Conservation (phyloP, 2,888 invertebrate species). For the Orthonevra nobilis region DNA sequence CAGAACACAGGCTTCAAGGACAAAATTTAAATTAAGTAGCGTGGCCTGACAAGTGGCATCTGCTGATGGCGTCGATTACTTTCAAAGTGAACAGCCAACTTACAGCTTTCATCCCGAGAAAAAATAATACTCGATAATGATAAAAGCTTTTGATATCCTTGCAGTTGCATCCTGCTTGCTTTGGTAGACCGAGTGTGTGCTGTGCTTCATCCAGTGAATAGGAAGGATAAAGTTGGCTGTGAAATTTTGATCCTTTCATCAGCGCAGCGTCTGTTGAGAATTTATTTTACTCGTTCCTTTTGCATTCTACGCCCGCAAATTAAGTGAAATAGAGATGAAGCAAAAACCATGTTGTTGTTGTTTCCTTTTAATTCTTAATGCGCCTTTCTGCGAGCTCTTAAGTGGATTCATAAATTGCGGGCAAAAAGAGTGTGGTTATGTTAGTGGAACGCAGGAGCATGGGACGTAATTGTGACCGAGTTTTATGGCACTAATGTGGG, state of each 20-base stretch:
- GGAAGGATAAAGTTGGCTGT: no score
- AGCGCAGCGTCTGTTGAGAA: no score
- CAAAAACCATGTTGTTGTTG: no score
- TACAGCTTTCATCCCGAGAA: conserved; percentile 10
- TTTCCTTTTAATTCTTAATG: conserved; percentile 16
- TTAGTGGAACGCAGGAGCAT: background rate
- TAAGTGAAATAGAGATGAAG: no score
- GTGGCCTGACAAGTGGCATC: conserved; percentile 25
- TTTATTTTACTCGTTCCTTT: no score
- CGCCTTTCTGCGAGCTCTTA: conserved; percentile 5
- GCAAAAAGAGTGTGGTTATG: conserved; percentile 23
- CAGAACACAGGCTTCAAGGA: no score
- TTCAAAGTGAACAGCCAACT: conserved; percentile 2
- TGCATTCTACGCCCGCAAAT: no score
- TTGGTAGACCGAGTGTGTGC: no score
- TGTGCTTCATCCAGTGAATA: no score
- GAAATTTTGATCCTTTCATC: no score
- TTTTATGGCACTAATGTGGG: conserved; percentile 43
- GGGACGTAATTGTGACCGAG: conserved; percentile 37
- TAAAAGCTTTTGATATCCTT: conserved; percentile 11
- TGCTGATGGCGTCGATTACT: conserved; percentile 45
- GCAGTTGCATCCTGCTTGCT: no score
- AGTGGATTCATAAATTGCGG: conserved; percentile 27
- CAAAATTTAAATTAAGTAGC: conserved; percentile 9
- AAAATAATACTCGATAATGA: background rate